phyloP scores from a whole-genome alignment of 2,888 invertebrate species.

The Malacosoma neustria region DNA sequence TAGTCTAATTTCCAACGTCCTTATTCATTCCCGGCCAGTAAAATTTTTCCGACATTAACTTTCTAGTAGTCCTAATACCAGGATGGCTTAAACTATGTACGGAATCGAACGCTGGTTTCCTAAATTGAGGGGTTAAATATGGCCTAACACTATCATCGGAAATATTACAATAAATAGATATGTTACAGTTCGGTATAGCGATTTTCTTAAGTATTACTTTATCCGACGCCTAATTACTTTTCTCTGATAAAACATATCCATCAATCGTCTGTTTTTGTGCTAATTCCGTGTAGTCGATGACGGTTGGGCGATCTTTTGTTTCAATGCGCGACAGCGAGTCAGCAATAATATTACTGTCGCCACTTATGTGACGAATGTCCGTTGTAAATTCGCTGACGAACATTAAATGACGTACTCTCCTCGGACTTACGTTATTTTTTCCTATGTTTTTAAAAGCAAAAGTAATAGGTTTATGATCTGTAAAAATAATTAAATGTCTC shows the following conservation, averaged over 20 bases:
- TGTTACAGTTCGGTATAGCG: no score
- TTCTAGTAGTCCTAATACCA: slow-evolving; percentile 6
- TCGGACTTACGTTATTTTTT: slow-evolving; percentile 7
- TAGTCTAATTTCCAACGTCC: slow-evolving; percentile 7
- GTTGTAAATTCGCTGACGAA: slow-evolving; percentile 13
- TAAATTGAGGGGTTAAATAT: slow-evolving; percentile 1
- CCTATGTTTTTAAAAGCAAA: slow-evolving; percentile 6
- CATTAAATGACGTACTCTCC: slow-evolving; percentile 7
- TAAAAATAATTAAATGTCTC: slow-evolving; percentile 5
- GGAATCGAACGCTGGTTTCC: neutral
- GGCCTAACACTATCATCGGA: neutral
- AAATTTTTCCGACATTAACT: slow-evolving; percentile 4
- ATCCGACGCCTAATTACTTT: neutral
- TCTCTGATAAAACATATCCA: neutral
- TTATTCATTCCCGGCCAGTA: slow-evolving; percentile 9
- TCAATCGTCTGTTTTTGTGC: slow-evolving; percentile 7
- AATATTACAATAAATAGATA: no score
- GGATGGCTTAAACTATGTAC: slow-evolving; percentile 7
- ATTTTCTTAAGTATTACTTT: neutral
- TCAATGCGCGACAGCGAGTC: slow-evolving; percentile 11
- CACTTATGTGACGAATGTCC: slow-evolving; percentile 8
- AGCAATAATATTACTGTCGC: slow-evolving; percentile 8
- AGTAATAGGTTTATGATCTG: slow-evolving; percentile 10
- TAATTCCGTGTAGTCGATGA: slow-evolving; percentile 10
- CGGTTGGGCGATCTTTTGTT: slow-evolving; percentile 7